These are phyloP conservation scores for Berghia stephanieae DNA, from an alignment of 1,140 invertebrate species.

Conservation along the genomic window DNA sequence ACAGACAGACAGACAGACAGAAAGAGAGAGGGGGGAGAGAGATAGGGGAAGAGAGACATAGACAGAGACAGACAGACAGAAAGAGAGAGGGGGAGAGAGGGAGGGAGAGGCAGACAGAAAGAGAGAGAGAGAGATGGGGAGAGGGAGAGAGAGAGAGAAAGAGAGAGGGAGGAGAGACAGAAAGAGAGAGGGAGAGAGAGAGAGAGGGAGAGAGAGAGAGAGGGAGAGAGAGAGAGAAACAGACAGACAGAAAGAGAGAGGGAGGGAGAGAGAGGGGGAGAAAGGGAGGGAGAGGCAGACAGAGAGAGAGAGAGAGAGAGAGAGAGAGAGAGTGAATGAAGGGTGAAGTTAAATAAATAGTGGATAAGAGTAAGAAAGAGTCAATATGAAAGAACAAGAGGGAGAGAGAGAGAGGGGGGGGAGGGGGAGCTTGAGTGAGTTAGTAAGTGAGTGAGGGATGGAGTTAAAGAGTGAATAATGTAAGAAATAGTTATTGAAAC, in stretches of 20 bases:
- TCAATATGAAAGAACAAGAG: not conserved
- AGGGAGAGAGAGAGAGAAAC: not conserved
- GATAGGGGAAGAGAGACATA: not conserved
- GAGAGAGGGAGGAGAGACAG: not conserved
- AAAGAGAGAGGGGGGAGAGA: not conserved
- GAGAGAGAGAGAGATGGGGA: constrained; percentile 11
- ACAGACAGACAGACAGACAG: not conserved
- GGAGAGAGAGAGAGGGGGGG: not conserved
- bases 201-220: not conserved
- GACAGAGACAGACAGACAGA: not conserved
- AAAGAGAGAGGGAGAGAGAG: not conserved
- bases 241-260: not conserved
- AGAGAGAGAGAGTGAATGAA: too few species aligned
- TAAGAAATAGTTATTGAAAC: not conserved
- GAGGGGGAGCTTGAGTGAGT: not conserved
- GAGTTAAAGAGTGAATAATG: not conserved
- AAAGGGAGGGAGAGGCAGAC: not conserved
- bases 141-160: not conserved
- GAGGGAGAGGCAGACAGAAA: not conserved
- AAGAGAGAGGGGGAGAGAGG: not conserved
- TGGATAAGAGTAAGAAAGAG: not conserved
- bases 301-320: not conserved
- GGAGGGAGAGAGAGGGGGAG: not conserved
- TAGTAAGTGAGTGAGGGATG: not conserved
- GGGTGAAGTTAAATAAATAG: not conserved